Evolutionary conservation across 2,888 invertebrate species (phyloP).

Genomic region (Nomada ruficornis): DNA sequence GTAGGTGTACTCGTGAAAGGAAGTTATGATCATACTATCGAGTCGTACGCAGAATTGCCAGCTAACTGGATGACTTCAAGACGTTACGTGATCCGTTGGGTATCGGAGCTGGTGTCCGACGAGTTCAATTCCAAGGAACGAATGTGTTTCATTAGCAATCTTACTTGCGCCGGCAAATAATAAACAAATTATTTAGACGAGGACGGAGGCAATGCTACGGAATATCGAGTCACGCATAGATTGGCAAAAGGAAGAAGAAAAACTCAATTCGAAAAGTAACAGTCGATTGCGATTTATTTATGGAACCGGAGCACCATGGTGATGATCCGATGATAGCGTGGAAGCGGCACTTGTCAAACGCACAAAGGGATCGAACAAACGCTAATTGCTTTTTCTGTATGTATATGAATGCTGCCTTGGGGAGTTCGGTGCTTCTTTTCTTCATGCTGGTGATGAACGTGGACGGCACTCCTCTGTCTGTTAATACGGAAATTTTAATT

Average conservation of each 20-base stretch:
- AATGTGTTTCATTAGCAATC: too few species aligned
- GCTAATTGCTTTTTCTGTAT: constrained; percentile 53
- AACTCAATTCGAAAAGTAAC: background rate
- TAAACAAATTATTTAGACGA: too few species aligned
- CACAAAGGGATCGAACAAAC: constrained; percentile 49
- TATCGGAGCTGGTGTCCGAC: too few species aligned
- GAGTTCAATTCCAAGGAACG: too few species aligned
- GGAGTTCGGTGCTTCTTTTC: constrained; percentile 16
- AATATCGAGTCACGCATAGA: too few species aligned
- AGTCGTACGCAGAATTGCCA: too few species aligned
- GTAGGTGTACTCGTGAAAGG: too few species aligned
- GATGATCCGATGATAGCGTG: background rate
- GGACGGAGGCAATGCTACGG: too few species aligned
- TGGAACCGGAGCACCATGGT: constrained; percentile 15
- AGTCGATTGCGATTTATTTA: constrained; percentile 45
- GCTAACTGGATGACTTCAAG: too few species aligned
- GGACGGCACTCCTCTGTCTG: background rate
- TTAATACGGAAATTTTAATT: constrained; percentile 41
- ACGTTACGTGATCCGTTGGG: too few species aligned
- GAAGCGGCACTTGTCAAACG: constrained; percentile 35
- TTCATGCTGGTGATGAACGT: background rate
- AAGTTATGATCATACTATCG: too few species aligned
- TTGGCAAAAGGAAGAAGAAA: background rate
- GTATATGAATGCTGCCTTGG: constrained; percentile 22
- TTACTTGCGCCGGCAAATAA: too few species aligned